Base-by-base conservation (phyloP, 2,888 invertebrate species). In the Drosophila neotestacea region DNA sequence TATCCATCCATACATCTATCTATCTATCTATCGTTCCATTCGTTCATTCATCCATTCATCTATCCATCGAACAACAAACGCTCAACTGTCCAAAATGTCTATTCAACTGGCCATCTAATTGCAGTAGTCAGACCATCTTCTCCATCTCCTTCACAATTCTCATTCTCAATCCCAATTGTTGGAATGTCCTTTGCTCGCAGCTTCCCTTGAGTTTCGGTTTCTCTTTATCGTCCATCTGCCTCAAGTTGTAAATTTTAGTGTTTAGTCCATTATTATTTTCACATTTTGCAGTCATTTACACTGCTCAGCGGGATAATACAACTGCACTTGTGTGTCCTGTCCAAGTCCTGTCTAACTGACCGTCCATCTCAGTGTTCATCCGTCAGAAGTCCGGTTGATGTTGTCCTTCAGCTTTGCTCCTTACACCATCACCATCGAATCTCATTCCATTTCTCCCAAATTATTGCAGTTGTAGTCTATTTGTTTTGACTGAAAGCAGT, bases 221-320 rank as follows among this genome's bases (percentile, higher is more conserved):
- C 44, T 55, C 36, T 52, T 27, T 34, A 42, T 27, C 36, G 39
- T 60, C 63, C 16, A 58, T 59, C 55, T 66, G 69, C 48, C 69
- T 77, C 74, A 74, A 62, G 77, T 75, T 81, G 74, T 83, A 79
- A 77, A 81, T 83, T 83, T 77, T 73, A 74, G 81, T 77, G 80
- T 77, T 81, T 82, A 81, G 83, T 81, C 74, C 73, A 77, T 82
- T 81, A 81, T 83, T 83, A 82, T 83, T 81, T 81, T 83, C 83
- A 79, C 81, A 81, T 81, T 81, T 75, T 77, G 69, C 83, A 82
- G 72, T 75, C 73, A 79, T 73, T 83, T 77, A 73, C 83, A 66
- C 73, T 64, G 62, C 76, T 79, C 79, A 79, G 75, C 79, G 69
- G 69, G 68, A 68, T 76, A 76, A 78, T 69, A 47, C 67, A 46